Percentiles rank a stretch among this genome's conserved stretches.
Evolutionary conservation across 2,113 vertebrate species (phyloP).

Genomic region (Bothrops jararaca): DNA sequence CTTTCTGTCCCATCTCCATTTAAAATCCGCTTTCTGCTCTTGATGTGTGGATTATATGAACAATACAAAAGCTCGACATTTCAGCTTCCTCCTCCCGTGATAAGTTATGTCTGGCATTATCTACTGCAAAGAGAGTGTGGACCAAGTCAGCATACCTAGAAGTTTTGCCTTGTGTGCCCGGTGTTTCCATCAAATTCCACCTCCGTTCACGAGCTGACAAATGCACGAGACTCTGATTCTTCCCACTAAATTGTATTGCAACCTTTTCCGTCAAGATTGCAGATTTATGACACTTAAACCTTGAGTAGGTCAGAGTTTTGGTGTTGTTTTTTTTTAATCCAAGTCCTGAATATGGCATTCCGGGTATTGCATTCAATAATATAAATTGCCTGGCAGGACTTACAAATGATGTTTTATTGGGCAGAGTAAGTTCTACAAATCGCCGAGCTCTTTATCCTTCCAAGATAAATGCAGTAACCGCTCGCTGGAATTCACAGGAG

Average conservation of each 20-base stretch:
- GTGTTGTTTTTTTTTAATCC: background rate
- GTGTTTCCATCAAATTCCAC: background rate
- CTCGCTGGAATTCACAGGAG: background rate
- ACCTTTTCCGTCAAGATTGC: background rate
- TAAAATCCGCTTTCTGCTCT: background rate
- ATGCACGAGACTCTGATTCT: background rate
- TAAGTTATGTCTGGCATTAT: background rate
- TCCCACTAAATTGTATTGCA: background rate
- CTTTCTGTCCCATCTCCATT: background rate
- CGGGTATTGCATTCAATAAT: background rate
- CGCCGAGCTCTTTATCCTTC: background rate
- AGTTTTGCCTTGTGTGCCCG: background rate
- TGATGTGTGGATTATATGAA: background rate
- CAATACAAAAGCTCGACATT: background rate
- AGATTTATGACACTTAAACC: background rate
- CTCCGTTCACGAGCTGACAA: background rate
- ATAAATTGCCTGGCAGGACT: background rate
- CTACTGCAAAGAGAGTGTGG: background rate
- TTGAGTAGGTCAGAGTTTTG: no score
- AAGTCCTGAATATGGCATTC: background rate
- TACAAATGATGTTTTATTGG: background rate
- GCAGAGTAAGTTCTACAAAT: background rate
- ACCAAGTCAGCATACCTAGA: no score
- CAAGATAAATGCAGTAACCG: background rate
- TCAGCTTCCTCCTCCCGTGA: background rate